These are phyloP conservation scores for Amphiprion percula DNA, from an alignment of 2,113 vertebrate species.

Conservation along the genomic window DNA sequence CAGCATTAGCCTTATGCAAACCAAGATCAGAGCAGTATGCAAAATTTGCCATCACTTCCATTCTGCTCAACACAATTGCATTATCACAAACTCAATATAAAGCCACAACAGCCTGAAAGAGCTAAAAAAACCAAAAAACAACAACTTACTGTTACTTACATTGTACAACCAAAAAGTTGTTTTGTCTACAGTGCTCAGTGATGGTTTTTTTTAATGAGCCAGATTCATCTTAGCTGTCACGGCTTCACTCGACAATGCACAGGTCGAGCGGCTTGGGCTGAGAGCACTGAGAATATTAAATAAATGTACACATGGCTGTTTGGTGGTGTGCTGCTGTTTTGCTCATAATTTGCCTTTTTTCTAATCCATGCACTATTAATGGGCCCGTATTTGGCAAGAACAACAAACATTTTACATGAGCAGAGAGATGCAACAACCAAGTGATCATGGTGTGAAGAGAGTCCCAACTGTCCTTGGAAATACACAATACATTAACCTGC, in stretches of 20 bases:
- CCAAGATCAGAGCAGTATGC: not conserved
- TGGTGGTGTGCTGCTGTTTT: conserved; percentile 63
- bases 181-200: conserved; percentile 53
- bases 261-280: conserved; percentile 57
- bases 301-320: conserved; percentile 62
- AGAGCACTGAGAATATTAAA: conserved; percentile 78
- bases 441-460: conserved; percentile 58
- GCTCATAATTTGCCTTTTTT: conserved; percentile 59
- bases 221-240: conserved; percentile 72
- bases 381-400: conserved; percentile 66
- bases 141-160: conserved; percentile 10
- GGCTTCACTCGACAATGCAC: conserved; percentile 61
- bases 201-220: conserved; percentile 60
- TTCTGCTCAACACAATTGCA: not conserved
- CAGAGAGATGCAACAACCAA: conserved; percentile 54
- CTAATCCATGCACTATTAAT: conserved; percentile 77
- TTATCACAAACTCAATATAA: conserved; percentile 33
- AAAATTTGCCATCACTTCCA: not conserved
- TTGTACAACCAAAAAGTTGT: conserved; percentile 24
- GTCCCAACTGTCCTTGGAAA: conserved; percentile 51
- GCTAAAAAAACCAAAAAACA: conserved; percentile 35
- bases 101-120: conserved; percentile 18
- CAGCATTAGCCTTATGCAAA: conserved; percentile 10
- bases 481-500: conserved; percentile 36
- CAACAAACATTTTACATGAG: conserved; percentile 75